A percentile compares a stretch with the other conserved stretches of the same genome.
phyloP scores from a whole-genome alignment of 2,113 vertebrate species.

The Ceyx margarethae region DNA sequence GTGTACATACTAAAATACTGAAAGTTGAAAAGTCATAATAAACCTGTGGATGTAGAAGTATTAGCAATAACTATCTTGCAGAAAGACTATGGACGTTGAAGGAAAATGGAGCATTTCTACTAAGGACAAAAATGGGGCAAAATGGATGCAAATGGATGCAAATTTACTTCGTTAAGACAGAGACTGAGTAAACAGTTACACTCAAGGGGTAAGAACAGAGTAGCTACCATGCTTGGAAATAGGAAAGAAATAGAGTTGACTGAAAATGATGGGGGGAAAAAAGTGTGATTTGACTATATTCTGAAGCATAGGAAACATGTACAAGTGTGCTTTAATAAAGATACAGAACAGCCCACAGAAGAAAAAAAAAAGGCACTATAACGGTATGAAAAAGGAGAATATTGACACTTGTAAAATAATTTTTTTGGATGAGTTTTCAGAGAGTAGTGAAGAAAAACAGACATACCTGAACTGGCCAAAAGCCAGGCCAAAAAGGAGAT shows the following conservation, averaged over 20 bases:
- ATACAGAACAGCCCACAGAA: neutral
- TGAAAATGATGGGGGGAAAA: neutral
- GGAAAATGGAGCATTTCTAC: neutral
- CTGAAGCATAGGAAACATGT: neutral
- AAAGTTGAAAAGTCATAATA: neutral
- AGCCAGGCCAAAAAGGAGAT: neutral
- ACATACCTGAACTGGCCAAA: neutral
- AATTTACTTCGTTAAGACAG: neutral
- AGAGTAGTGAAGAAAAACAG: neutral
- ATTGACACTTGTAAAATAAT: neutral
- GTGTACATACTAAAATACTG: neutral
- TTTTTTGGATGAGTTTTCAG: neutral
- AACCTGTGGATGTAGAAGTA: neutral
- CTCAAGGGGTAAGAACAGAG: neutral
- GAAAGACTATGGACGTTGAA: neutral
- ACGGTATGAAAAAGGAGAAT: neutral
- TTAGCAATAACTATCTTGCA: neutral
- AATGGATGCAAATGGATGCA: neutral
- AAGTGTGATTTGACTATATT: neutral
- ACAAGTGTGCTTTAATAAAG: neutral
- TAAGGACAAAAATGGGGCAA: neutral
- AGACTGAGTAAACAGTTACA: neutral
- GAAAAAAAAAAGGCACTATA: neutral
- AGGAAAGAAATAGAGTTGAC: neutral
- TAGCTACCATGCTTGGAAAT: neutral